Evolutionary conservation across 2,888 invertebrate species (phyloP), one percentile per base, ranked within the genome.

Genomic region (Drepana falcataria): DNA sequence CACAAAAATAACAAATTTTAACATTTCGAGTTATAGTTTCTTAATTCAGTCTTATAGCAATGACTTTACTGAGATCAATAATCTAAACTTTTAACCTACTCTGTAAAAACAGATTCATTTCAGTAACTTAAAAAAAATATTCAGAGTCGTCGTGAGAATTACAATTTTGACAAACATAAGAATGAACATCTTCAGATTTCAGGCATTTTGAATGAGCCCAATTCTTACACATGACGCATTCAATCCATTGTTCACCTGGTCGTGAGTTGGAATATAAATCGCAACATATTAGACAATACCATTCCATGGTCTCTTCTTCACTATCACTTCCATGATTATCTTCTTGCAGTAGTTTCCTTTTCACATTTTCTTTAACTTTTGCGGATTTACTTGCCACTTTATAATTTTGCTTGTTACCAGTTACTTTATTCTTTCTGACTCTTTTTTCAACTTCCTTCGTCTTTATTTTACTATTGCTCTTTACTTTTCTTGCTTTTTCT

Each of bases 121-220:
- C 41, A 41, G 41, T 41, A 41, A 41, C 41, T 41, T 41, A 41
- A 41, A 41, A 41, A 41, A 41, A 41, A 41, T 41, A 41, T 41
- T 41, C 41, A 7, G 41, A 41, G 3, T 7, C 41, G 41, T 41
- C 55, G 48, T 55, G 53, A 49, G 53, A 52, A 52, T 52, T 40
- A 49, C 55, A 53, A 55, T 55, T 53, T 21, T 47, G 49, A 53
- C 55, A 55, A 49, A 53, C 53, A 55, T 55, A 55, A n/a, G 47
- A 47, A 47, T 47, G 21, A 52, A 52, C 44, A 55, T 52, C 55
- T 49, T 55, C 35, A 47, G 51, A 52, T 44, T 53, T 49, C 40
- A 53, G 49, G 48, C 55, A 55, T 55, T 52, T 51, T 40, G 41
- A 47, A 55, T 55, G 55, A 51, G 41, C 41, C 41, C 41, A 41